A percentile compares a stretch with the other conserved stretches of the same genome.
Evolutionary conservation across 2,888 invertebrate genomes (phyloP).

Genomic region (Acleris sparsana): DNA sequence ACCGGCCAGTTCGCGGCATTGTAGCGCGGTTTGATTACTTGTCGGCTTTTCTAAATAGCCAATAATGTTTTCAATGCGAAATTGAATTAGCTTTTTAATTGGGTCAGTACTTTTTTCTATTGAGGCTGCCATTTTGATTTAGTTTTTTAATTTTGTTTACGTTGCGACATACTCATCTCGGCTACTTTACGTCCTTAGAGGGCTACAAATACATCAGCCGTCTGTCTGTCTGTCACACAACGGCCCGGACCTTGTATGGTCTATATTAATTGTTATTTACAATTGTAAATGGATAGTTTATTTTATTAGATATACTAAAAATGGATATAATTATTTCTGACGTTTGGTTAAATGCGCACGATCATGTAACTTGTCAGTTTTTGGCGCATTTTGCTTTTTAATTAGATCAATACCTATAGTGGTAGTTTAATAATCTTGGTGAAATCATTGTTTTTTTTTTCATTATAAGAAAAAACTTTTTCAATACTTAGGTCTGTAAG

Average conservation of each 20-base stretch:
- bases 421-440: too few species aligned
- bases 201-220: constrained; percentile 44
- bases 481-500: too few species aligned
- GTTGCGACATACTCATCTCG: constrained; percentile 37
- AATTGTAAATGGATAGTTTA: constrained; percentile 74
- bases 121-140: constrained; percentile 20
- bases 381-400: constrained; percentile 3
- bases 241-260: constrained; percentile 60
- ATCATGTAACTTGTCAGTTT: constrained; percentile 3
- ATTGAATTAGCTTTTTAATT: constrained; percentile 31
- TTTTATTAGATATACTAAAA: constrained; percentile 49
- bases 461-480: too few species aligned
- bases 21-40: constrained; percentile 19
- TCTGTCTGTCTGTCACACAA: constrained; percentile 67
- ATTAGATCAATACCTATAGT: not conserved
- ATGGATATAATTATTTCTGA: constrained; percentile 66
- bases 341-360: constrained; percentile 27
- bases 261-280: constrained; percentile 70
- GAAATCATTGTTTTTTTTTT: too few species aligned
- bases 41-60: constrained; percentile 28
- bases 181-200: constrained; percentile 48
- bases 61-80: constrained; percentile 29
- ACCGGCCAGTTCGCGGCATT: constrained; percentile 14
- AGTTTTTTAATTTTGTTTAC: constrained; percentile 17
- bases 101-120: constrained; percentile 19